Conservation (phyloP, 1,140 invertebrate genomes). For the Apocrypta bakeri region DNA sequence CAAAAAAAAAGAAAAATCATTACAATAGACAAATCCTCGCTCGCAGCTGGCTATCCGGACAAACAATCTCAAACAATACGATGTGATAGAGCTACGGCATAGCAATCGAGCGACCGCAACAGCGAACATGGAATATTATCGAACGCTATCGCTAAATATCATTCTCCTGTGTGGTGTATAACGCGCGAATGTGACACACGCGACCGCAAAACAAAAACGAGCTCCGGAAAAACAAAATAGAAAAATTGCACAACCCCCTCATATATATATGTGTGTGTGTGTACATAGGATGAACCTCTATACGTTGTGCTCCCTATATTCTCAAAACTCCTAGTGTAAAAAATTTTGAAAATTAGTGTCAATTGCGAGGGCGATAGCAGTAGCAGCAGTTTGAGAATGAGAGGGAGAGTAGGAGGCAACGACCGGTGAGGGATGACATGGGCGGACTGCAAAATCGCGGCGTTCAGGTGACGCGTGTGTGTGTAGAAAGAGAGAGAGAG, state of each 20-base stretch:
- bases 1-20: conserved; percentile 21
- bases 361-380: conserved; percentile 52
- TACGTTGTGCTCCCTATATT: conserved; percentile 25
- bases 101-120: background rate
- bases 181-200: background rate
- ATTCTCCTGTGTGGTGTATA: background rate
- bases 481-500: background rate
- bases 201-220: background rate
- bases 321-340: conserved; percentile 19
- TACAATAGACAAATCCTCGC: conserved; percentile 30
- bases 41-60: background rate
- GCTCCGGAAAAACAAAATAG: background rate
- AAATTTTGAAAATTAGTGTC: conserved; percentile 64
- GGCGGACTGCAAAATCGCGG: conserved; percentile 53
- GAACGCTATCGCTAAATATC: conserved; percentile 20
- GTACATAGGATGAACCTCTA: no score
- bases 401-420: conserved; percentile 1
- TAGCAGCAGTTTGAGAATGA: background rate
- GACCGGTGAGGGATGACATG: conserved; percentile 52
- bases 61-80: conserved; percentile 35
- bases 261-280: no score
- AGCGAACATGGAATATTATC: conserved; percentile 24
- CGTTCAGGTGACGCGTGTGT: conserved; percentile 40
- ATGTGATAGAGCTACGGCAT: conserved; percentile 3
- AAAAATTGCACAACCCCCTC: background rate